Conservation (phyloP, 92 coral and sea anemone species). For the Epizoanthus stellaris region DNA sequence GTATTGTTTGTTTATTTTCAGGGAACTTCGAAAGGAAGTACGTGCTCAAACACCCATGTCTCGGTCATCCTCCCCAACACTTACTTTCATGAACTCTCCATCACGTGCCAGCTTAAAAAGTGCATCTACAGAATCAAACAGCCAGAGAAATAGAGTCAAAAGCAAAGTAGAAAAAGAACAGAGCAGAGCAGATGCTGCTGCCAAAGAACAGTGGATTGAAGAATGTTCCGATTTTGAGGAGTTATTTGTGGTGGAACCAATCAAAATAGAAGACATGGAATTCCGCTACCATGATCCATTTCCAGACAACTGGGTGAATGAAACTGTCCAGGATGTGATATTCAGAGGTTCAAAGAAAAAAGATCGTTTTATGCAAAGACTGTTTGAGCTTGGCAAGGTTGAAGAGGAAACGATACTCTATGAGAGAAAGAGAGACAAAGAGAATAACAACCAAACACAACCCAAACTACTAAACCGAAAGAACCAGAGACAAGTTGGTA, state of each 20-base stretch:
- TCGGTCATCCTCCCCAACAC: conserved; percentile 56
- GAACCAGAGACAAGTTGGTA: conserved; percentile 32
- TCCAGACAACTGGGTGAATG: conserved; percentile 86
- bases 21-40: conserved; percentile 36
- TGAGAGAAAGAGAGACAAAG: conserved; percentile 77
- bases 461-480: conserved; percentile 20
- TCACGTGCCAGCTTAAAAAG: conserved; percentile 47
- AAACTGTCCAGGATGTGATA: conserved; percentile 76
- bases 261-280: conserved; percentile 49
- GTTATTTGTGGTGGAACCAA: conserved; percentile 68
- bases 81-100: conserved; percentile 53
- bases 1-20: conserved; percentile 9
- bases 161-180: conserved; percentile 58
- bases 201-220: conserved; percentile 71
- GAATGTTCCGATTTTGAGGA: conserved; percentile 71
- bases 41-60: conserved; percentile 43
- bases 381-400: conserved; percentile 74
- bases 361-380: conserved; percentile 87
- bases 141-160: conserved; percentile 40
- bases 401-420: conserved; percentile 78
- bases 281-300: conserved; percentile 85
- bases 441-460: conserved; percentile 27
- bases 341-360: conserved; percentile 76
- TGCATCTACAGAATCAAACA: conserved; percentile 48
- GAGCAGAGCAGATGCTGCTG: conserved; percentile 64